phyloP scores from a whole-genome alignment of 1,140 invertebrate species.

The Drosophila kurseongensis region DNA sequence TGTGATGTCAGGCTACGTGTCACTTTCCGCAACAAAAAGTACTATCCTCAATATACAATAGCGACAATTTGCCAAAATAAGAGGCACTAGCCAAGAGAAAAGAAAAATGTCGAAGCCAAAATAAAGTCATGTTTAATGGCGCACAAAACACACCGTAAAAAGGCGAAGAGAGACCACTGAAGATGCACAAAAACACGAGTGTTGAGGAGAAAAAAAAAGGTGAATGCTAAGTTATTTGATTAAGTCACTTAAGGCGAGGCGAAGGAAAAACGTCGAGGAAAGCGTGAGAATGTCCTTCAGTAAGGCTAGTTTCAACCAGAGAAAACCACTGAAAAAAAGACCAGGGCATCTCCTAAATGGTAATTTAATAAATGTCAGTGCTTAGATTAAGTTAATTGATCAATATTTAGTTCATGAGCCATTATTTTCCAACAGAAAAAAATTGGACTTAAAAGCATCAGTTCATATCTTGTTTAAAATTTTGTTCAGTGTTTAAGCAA shows the following conservation, averaged over 20 bases:
- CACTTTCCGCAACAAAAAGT: constrained; percentile 26
- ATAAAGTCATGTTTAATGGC: constrained; percentile 61
- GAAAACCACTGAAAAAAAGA: constrained; percentile 1
- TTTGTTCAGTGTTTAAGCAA: constrained; percentile 35
- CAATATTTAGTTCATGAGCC: too few species aligned
- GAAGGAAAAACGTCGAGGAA: constrained; percentile 5
- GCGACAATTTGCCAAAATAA: constrained; percentile 52
- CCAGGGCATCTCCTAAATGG: too few species aligned
- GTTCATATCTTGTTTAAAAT: background rate
- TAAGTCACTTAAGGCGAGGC: constrained; percentile 70
- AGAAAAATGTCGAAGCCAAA: constrained; percentile 36
- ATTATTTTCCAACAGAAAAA: too few species aligned
- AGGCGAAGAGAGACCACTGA: constrained; percentile 14
- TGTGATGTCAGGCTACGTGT: constrained; percentile 38
- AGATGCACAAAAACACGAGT: constrained; percentile 17
- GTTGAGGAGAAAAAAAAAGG: constrained; percentile 24
- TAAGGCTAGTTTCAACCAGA: constrained; percentile 8
- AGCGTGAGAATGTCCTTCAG: constrained; percentile 27
- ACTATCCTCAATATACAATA: constrained; percentile 38
- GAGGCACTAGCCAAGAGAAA: constrained; percentile 4
- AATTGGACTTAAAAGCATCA: too few species aligned
- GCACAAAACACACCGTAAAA: constrained; percentile 56
- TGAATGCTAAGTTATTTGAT: constrained; percentile 82
- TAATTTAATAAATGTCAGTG: too few species aligned
- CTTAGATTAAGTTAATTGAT: too few species aligned